Conservation (phyloP, 2,888 invertebrate genomes). For the Cheilosia variabilis region DNA sequence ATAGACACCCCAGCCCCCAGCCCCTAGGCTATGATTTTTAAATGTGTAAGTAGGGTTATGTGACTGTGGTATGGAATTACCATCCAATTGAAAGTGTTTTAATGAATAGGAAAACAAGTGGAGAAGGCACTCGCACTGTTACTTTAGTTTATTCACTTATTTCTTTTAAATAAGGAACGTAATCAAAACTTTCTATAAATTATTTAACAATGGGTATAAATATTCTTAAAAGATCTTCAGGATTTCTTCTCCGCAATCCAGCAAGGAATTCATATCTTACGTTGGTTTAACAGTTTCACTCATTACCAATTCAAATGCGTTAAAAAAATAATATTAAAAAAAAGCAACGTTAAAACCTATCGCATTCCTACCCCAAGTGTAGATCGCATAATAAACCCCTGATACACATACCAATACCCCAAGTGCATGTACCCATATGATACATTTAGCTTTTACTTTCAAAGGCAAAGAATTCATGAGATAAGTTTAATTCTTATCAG, state of each 20-base stretch:
- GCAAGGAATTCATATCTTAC: background rate
- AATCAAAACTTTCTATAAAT: background rate
- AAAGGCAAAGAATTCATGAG: constrained; percentile 17
- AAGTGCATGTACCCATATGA: background rate
- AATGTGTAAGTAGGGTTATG: constrained; percentile 60
- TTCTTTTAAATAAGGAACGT: background rate
- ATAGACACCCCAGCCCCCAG: background rate
- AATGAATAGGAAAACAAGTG: constrained; percentile 33
- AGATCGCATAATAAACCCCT: too few relatives aligned
- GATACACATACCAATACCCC: too few relatives aligned
- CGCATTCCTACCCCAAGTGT: too few relatives aligned
- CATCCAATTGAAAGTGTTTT: constrained; percentile 60
- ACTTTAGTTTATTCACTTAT: constrained; percentile 50
- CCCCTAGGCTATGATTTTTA: constrained; percentile 17
- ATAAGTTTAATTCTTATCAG: constrained; percentile 60
- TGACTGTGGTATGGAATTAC: constrained; percentile 51
- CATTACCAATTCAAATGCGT: too few relatives aligned
- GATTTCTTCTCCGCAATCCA: background rate
- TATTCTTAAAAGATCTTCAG: background rate
- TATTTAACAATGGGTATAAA: background rate
- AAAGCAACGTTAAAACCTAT: too few relatives aligned
- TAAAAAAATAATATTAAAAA: too few relatives aligned
- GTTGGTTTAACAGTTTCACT: too few relatives aligned
- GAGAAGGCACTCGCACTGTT: background rate
- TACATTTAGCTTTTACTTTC: constrained; percentile 47